Evolutionary conservation across 2,797 vertebrate genomes (phyloP).

Genomic region (Rhodeus uyekii): DNA sequence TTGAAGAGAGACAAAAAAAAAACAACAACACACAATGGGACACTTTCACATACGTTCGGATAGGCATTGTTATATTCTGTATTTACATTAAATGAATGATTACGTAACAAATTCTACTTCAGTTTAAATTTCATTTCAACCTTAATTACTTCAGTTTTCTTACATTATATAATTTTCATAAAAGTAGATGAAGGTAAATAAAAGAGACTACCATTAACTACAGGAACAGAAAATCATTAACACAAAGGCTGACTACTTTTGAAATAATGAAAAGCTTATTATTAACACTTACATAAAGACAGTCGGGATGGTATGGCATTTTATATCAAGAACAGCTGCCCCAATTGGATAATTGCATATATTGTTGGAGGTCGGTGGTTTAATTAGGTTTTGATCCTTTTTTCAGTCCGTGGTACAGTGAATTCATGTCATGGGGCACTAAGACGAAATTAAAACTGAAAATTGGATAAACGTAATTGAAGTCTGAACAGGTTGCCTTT

Average conservation of each 20-base stretch:
- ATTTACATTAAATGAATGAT: background rate
- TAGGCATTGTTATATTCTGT: background rate
- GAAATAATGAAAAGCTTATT: slow-evolving; percentile 52
- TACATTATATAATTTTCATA: background rate
- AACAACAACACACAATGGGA: background rate
- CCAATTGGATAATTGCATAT: slow-evolving; percentile 54
- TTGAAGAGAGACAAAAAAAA: slow-evolving; percentile 14
- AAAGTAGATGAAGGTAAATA: background rate
- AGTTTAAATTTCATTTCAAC: background rate
- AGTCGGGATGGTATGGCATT: slow-evolving; percentile 33
- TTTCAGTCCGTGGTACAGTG: slow-evolving; percentile 51
- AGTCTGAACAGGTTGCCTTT: slow-evolving; percentile 62
- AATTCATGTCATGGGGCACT: slow-evolving; percentile 57
- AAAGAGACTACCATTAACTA: slow-evolving; percentile 5
- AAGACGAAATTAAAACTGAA: slow-evolving; percentile 59
- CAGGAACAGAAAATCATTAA: slow-evolving; percentile 23
- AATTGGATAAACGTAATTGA: slow-evolving; percentile 64
- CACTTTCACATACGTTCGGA: background rate
- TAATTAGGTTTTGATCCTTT: slow-evolving; percentile 63
- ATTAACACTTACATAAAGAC: slow-evolving; percentile 51
- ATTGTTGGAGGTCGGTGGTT: slow-evolving; percentile 51
- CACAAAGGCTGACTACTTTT: slow-evolving; percentile 37
- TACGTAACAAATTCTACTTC: background rate
- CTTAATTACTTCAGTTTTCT: background rate
- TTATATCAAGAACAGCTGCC: slow-evolving; percentile 38